These are phyloP conservation scores for Pseudococcus longispinus DNA, from an alignment of 2,888 invertebrate species.

Conservation along the genomic window DNA sequence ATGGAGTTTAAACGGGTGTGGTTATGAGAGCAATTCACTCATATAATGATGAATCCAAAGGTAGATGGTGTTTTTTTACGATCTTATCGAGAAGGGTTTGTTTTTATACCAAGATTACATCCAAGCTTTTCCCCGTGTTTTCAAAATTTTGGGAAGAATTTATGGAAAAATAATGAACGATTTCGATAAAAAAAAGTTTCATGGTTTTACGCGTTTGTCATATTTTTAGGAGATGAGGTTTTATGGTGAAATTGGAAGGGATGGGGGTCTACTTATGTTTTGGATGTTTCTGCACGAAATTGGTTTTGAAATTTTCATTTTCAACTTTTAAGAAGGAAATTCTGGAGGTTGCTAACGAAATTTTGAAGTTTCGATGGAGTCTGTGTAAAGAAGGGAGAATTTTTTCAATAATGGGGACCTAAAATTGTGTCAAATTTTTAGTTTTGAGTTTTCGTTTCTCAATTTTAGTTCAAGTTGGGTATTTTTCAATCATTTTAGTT, in stretches of 20 bases:
- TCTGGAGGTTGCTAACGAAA: no score
- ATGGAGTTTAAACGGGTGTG: slow-evolving; percentile 9
- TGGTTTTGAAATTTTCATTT: no score
- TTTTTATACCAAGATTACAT: not conserved
- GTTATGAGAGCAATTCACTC: not conserved
- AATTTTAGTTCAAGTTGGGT: no score
- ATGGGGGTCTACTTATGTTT: not conserved
- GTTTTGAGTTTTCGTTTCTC: no score
- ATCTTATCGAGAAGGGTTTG: not conserved
- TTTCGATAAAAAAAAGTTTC: not conserved
- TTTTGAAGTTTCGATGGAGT: no score
- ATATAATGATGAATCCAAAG: not conserved
- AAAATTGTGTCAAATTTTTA: no score
- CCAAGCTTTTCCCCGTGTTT: not conserved
- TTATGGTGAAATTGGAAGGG: not conserved
- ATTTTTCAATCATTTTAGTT: no score
- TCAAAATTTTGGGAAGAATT: not conserved
- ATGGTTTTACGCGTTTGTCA: not conserved
- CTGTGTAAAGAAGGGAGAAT: no score
- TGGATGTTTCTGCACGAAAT: no score
- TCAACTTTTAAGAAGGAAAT: no score
- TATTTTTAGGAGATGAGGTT: not conserved
- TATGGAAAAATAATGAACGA: not conserved
- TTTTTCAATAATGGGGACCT: no score
- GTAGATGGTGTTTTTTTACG: not conserved